These are phyloP conservation scores for Eumeta japonica DNA, from an alignment of 1,140 invertebrate genomes.

Conservation along the genomic window DNA sequence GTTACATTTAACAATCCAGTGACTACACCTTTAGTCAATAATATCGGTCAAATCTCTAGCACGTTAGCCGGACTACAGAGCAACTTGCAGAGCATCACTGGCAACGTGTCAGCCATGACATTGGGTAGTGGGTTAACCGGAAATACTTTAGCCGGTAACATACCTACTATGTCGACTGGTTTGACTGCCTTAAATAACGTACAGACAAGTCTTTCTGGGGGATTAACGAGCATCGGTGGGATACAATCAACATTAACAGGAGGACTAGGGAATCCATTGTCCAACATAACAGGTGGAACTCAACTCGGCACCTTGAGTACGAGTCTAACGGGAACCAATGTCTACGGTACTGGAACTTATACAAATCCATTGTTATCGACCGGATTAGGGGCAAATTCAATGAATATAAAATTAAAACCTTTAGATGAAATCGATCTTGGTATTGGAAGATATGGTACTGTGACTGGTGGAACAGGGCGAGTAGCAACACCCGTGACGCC, in stretches of 20 bases:
- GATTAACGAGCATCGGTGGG: slow-evolving; percentile 40
- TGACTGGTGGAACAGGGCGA: slow-evolving; percentile 50
- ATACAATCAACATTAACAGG: slow-evolving; percentile 42
- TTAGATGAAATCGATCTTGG: slow-evolving; percentile 68
- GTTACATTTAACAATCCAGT: slow-evolving; percentile 58
- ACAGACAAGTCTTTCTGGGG: slow-evolving; percentile 43
- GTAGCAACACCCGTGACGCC: slow-evolving; percentile 64
- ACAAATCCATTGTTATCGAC: slow-evolving; percentile 61
- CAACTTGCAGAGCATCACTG: slow-evolving; percentile 48
- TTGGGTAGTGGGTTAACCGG: slow-evolving; percentile 34
- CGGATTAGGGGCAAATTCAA: slow-evolving; percentile 49
- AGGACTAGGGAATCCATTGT: slow-evolving; percentile 43
- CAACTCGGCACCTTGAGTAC: slow-evolving; percentile 52
- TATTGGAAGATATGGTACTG: slow-evolving; percentile 54
- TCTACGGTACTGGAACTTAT: slow-evolving; percentile 59
- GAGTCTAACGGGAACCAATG: slow-evolving; percentile 46
- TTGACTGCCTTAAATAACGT: slow-evolving; percentile 47
- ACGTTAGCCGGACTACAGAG: slow-evolving; percentile 51
- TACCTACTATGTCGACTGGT: slow-evolving; percentile 22
- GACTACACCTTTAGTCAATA: slow-evolving; percentile 50
- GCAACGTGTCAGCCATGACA: slow-evolving; percentile 45
- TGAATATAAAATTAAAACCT: slow-evolving; percentile 66
- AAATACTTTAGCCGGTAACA: slow-evolving; percentile 34
- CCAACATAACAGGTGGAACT: slow-evolving; percentile 45
- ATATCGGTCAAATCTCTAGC: slow-evolving; percentile 53